Evolutionary conservation across 2,797 vertebrate species (phyloP).

Genomic region (Picus viridis): DNA sequence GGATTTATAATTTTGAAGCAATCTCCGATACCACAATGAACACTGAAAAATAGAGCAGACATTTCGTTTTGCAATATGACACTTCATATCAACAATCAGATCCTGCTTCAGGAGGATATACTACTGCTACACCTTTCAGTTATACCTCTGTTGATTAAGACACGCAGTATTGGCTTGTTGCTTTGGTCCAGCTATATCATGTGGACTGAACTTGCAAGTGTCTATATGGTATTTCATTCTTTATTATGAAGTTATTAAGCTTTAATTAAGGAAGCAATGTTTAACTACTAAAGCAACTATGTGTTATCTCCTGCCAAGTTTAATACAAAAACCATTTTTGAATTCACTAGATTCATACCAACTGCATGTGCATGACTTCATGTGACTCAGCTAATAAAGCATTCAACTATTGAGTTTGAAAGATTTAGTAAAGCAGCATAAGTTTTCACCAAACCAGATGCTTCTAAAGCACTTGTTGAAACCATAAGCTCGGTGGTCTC

Average conservation of each 20-base stretch:
- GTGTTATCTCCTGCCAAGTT: neutral
- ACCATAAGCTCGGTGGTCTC: neutral
- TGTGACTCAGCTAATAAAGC: neutral
- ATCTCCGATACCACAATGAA: neutral
- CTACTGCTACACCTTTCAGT: neutral
- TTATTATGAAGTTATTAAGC: neutral
- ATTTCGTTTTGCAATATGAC: neutral
- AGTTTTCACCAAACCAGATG: neutral
- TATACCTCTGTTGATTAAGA: neutral
- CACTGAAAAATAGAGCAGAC: neutral
- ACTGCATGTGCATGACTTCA: neutral
- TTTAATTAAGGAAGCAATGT: neutral
- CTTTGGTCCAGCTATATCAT: neutral
- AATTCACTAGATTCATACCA: neutral
- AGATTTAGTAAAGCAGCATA: neutral
- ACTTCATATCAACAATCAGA: neutral
- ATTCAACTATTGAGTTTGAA: neutral
- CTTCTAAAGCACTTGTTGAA: constrained; percentile 13
- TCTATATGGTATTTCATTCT: neutral
- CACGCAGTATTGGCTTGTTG: neutral
- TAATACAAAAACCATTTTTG: constrained; percentile 7
- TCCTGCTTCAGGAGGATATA: neutral
- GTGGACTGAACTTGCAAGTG: neutral
- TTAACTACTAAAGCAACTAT: neutral
- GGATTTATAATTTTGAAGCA: neutral